Evolutionary conservation across 2,797 vertebrate genomes (phyloP).

Genomic region (Gymnothorax javanicus): DNA sequence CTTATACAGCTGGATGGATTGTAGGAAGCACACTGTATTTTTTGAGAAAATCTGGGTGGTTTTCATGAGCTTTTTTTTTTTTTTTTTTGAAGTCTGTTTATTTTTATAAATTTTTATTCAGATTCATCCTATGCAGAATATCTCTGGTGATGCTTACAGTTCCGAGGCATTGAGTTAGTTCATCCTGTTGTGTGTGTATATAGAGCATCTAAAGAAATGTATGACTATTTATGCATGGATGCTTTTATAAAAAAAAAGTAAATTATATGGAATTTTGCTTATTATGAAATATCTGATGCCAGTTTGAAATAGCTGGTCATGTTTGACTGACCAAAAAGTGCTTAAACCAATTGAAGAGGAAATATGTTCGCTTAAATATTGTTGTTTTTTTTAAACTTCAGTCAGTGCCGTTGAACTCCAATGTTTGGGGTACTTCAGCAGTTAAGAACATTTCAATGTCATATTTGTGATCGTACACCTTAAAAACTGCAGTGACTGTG

Average conservation of each 20-base stretch:
- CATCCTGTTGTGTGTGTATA: not conserved
- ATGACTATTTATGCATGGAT: constrained; percentile 11
- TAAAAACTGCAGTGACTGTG: not conserved
- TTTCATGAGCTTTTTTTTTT: constrained; percentile 9
- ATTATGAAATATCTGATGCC: not conserved
- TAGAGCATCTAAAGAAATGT: constrained; percentile 6
- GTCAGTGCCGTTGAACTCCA: no score
- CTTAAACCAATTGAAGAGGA: not conserved
- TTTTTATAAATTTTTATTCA: constrained; percentile 37
- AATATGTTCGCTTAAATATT: no score
- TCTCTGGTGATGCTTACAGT: constrained; percentile 6
- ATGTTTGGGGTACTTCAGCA: no score
- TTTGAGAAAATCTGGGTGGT: constrained; percentile 26
- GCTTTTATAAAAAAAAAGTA: constrained; percentile 6
- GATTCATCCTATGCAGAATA: constrained; percentile 18
- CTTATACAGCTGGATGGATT: constrained; percentile 59
- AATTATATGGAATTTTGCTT: constrained; percentile 4
- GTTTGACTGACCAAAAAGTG: not conserved
- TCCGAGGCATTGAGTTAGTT: not conserved
- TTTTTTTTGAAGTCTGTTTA: not conserved
- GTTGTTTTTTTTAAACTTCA: not conserved
- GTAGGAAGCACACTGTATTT: constrained; percentile 34
- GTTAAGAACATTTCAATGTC: no score
- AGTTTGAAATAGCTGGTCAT: not conserved
- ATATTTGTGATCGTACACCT: no score